Conservation (phyloP, 2,888 invertebrate genomes). For the Reticulitermes lucifugus region DNA sequence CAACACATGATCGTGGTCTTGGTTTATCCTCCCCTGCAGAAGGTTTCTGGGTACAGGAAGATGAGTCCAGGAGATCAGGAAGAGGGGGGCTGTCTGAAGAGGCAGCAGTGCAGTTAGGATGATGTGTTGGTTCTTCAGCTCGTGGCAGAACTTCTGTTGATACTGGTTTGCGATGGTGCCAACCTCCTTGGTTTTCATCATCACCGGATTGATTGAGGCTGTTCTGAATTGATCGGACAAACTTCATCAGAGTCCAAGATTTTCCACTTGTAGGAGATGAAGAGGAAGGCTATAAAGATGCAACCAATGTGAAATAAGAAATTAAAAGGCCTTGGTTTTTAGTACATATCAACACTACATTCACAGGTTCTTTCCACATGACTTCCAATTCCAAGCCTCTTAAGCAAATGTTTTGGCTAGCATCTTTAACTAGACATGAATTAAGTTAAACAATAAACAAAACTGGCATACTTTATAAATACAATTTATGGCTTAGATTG, state of each 20-base stretch:
- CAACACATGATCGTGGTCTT: conserved; percentile 78
- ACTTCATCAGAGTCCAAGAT: conserved; percentile 65
- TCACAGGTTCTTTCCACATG: too few species aligned
- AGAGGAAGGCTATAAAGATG: conserved; percentile 62
- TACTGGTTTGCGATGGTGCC: conserved; percentile 17
- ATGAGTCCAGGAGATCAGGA: conserved; percentile 71
- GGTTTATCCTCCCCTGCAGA: conserved; percentile 61
- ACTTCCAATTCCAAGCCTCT: too few species aligned
- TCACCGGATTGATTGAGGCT: conserved; percentile 60
- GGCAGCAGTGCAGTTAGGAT: conserved; percentile 62
- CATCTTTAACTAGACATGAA: too few species aligned
- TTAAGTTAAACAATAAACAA: too few species aligned
- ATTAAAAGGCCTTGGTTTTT: not conserved
- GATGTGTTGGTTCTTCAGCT: conserved; percentile 68
- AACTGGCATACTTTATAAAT: too few species aligned
- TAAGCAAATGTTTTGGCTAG: too few species aligned
- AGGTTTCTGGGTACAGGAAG: conserved; percentile 67
- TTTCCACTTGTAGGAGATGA: conserved; percentile 61
- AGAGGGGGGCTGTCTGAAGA: conserved; percentile 65
- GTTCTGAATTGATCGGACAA: conserved; percentile 71
- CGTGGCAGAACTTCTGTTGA: conserved; percentile 61
- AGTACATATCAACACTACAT: too few species aligned
- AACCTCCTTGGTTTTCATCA: conserved; percentile 41
- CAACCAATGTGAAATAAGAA: not conserved
- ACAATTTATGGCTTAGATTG: too few species aligned